Percentiles rank a stretch among this genome's conserved stretches.
Evolutionary conservation across 2,113 vertebrate genomes (phyloP).

Genomic region (Reinhardtius hippoglossoides): DNA sequence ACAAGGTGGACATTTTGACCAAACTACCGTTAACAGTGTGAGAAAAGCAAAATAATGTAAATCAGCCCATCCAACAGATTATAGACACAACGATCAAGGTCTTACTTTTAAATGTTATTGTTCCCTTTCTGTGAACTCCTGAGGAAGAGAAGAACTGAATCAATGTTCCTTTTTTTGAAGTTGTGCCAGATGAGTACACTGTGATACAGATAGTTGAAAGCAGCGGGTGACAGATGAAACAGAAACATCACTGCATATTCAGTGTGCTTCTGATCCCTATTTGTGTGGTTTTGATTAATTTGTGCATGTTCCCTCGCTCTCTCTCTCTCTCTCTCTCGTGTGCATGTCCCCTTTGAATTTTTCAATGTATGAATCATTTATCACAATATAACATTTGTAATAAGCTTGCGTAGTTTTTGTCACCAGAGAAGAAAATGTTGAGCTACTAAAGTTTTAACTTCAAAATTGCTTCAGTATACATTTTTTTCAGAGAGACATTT

Average conservation of each 20-base stretch:
- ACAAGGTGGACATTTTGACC: background rate
- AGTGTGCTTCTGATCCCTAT: conserved; percentile 37
- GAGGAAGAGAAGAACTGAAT: conserved; percentile 9
- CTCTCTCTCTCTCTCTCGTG: background rate
- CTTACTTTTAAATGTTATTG: background rate
- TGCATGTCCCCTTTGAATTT: conserved; percentile 14
- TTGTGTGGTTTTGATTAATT: conserved; percentile 46
- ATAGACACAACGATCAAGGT: background rate
- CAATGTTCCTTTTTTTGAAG: conserved; percentile 17
- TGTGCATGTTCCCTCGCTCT: conserved; percentile 19
- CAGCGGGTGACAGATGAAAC: conserved; percentile 49
- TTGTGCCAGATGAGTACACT: conserved; percentile 16
- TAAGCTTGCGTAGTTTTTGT: conserved; percentile 21
- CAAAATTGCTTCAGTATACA: background rate
- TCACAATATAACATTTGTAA: conserved; percentile 36
- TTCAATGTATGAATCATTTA: conserved; percentile 46
- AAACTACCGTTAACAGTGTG: background rate
- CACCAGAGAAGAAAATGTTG: background rate
- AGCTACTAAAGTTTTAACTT: conserved; percentile 16
- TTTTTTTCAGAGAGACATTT: background rate
- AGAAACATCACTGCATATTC: conserved; percentile 49
- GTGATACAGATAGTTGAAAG: conserved; percentile 25
- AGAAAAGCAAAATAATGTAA: background rate
- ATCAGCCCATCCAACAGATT: background rate
- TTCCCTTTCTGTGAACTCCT: conserved; percentile 1